Evolutionary conservation across 2,797 vertebrate species (phyloP).

Genomic region (Limosa lapponica): DNA sequence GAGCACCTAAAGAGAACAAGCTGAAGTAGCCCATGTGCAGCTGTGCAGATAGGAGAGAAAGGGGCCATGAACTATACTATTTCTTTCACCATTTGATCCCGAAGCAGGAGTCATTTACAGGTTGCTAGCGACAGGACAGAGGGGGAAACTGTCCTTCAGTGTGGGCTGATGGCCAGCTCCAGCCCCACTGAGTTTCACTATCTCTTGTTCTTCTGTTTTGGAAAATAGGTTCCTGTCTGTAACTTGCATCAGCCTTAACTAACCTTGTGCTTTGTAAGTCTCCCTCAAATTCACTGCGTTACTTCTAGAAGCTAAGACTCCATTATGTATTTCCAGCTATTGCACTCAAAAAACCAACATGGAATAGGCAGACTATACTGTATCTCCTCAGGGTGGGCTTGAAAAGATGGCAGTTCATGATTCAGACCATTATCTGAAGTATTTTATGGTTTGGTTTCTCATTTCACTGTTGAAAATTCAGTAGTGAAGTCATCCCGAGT

Average conservation of each 20-base stretch:
- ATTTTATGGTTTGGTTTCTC: neutral
- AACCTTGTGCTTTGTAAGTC: accelerated
- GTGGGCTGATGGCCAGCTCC: neutral
- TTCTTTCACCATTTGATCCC: neutral
- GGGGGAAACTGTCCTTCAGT: neutral
- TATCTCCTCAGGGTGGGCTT: neutral
- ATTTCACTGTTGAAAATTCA: neutral
- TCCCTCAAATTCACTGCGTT: neutral
- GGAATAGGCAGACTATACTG: accelerated
- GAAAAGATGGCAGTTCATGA: neutral
- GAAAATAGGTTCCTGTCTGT: neutral
- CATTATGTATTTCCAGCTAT: neutral
- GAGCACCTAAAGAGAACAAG: neutral
- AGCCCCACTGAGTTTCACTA: neutral
- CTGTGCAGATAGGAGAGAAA: neutral
- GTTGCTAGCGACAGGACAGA: accelerated
- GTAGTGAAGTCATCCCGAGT: neutral
- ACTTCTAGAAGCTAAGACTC: neutral
- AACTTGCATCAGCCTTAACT: neutral
- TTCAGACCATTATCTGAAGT: neutral
- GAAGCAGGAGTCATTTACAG: neutral
- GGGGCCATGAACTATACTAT: neutral
- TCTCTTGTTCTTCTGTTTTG: neutral
- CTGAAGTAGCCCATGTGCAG: neutral
- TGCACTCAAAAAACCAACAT: neutral